Evolutionary conservation across 2,113 vertebrate genomes (phyloP).

Genomic region (Corvus moneduloides): DNA sequence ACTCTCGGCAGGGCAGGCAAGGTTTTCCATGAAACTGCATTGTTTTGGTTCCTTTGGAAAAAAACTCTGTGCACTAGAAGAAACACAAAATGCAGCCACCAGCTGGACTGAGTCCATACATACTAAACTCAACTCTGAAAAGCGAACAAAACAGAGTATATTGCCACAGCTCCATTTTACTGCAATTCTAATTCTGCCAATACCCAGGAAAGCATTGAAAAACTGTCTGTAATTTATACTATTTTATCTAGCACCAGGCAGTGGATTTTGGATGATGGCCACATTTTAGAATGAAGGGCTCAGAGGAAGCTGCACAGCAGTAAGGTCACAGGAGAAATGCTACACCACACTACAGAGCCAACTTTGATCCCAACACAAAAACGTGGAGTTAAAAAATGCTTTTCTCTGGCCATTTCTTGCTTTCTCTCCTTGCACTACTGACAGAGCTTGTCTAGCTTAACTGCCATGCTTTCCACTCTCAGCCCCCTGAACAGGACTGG

Average conservation of each 20-base stretch:
- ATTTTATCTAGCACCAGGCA: background rate
- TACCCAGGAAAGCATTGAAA: background rate
- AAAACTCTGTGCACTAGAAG: background rate
- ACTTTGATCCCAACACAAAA: background rate
- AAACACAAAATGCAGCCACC: constrained; percentile 11
- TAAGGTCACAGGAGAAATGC: background rate
- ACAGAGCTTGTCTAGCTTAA: background rate
- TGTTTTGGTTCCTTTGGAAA: background rate
- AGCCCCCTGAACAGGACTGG: background rate
- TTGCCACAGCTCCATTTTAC: background rate
- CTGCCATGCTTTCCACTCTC: background rate
- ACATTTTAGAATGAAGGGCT: background rate
- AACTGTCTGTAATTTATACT: background rate
- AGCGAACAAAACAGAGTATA: background rate
- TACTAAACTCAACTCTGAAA: background rate
- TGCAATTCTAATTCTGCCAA: background rate
- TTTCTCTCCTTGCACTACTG: background rate
- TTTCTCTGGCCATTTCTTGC: background rate
- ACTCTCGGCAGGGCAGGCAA: background rate
- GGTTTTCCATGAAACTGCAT: background rate
- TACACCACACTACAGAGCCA: background rate
- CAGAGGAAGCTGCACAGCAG: background rate
- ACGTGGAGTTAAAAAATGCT: background rate
- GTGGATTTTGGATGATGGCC: background rate
- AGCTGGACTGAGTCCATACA: background rate